Conservation (phyloP, 2,113 vertebrate genomes). For the Vombatus ursinus region DNA sequence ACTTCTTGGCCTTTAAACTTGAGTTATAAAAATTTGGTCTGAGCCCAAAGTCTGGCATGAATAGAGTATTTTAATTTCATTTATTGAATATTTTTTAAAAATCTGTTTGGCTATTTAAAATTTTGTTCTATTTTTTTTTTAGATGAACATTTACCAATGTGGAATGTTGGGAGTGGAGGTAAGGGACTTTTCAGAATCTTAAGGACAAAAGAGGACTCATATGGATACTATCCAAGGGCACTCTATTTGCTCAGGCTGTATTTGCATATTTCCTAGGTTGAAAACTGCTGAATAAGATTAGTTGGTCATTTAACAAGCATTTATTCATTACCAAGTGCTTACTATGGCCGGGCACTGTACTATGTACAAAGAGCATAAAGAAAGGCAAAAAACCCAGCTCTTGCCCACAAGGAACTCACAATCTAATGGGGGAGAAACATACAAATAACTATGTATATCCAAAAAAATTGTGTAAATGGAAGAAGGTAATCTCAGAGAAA, state of each 20-base stretch:
- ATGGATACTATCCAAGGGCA: background rate
- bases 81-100: constrained; percentile 79
- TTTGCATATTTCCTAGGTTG: background rate
- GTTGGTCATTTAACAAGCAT: background rate
- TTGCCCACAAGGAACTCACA: background rate
- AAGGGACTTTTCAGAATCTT: background rate
- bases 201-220: background rate
- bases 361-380: background rate
- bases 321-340: background rate
- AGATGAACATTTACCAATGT: constrained; percentile 68
- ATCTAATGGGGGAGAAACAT: background rate
- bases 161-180: constrained; percentile 47
- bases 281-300: background rate
- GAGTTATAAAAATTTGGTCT: constrained; percentile 78
- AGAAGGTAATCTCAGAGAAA: background rate
- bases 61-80: constrained; percentile 80
- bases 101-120: constrained; percentile 76
- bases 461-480: background rate
- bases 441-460: background rate
- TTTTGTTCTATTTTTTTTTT: constrained; percentile 74
- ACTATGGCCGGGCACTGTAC: rapidly evolving
- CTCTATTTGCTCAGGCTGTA: rapidly evolving
- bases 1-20: constrained; percentile 75
- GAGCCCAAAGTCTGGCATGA: constrained; percentile 79
- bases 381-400: background rate